phyloP scores from a whole-genome alignment of 2,888 invertebrate species.

The Trissolcus japonicus region DNA sequence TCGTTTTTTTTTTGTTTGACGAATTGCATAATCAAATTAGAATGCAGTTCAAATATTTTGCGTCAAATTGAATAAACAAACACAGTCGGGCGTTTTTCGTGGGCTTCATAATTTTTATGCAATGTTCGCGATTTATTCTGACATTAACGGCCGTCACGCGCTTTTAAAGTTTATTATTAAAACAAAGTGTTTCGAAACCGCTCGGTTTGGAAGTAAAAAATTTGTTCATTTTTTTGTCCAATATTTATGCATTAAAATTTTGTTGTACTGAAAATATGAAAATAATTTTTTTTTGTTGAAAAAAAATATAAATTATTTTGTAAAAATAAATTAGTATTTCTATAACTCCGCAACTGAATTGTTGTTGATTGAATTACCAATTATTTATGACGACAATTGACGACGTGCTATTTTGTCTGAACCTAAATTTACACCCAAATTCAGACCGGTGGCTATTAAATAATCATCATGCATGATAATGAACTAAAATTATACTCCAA shows the following conservation, averaged over 20 bases:
- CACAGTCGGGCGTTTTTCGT: conserved; percentile 14
- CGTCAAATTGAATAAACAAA: conserved; percentile 20
- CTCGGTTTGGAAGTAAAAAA: background rate
- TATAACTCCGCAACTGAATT: conserved; percentile 16
- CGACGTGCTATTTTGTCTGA: conserved; percentile 11
- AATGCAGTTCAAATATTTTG: conserved; percentile 6
- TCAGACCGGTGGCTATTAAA: conserved; percentile 31
- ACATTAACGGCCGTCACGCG: conserved; percentile 15
- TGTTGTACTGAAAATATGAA: no score
- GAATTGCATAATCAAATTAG: conserved; percentile 14
- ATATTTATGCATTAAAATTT: no score
- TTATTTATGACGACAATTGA: conserved; percentile 19
- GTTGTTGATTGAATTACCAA: conserved; percentile 33
- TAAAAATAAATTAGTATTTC: conserved; percentile 3
- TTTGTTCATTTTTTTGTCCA: no score
- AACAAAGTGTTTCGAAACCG: conserved; percentile 22
- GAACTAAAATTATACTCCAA: conserved; percentile 12
- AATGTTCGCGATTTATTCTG: conserved; percentile 15
- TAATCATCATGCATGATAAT: conserved; percentile 13
- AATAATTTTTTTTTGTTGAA: no score
- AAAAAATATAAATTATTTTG: background rate
- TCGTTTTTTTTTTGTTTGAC: background rate
- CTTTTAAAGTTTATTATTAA: conserved; percentile 11
- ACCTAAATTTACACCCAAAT: conserved; percentile 27
- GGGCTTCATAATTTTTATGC: conserved; percentile 21